Evolutionary conservation across 2,888 invertebrate species (phyloP).

Genomic region (Griposia aprilina): DNA sequence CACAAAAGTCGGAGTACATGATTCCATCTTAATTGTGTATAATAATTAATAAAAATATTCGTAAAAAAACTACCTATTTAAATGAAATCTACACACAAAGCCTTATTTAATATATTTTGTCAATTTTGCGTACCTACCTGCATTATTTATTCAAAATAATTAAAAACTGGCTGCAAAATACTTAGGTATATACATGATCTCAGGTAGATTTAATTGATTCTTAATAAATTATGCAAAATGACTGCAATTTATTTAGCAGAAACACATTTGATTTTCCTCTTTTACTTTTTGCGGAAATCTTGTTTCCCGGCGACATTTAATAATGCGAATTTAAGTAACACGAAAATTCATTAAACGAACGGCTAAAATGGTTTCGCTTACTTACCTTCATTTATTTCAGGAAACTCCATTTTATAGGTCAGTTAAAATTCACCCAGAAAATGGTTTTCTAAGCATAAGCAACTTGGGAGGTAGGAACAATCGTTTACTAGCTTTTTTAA

Average conservation of each 20-base stretch:
- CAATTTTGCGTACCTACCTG: neutral
- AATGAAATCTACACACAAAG: neutral
- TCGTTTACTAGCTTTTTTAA: conserved; percentile 41
- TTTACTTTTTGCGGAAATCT: neutral
- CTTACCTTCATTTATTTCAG: conserved; percentile 41
- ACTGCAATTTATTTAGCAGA: neutral
- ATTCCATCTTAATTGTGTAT: neutral
- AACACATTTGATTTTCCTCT: neutral
- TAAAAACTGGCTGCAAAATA: neutral
- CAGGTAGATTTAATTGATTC: neutral
- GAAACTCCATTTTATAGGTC: conserved; percentile 46
- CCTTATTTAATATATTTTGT: neutral
- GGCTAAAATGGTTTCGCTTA: conserved; percentile 18
- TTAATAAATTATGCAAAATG: neutral
- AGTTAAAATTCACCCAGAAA: conserved; percentile 49
- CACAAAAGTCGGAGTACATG: neutral
- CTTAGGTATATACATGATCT: too few species aligned
- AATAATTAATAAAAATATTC: neutral
- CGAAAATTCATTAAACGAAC: conserved; percentile 42
- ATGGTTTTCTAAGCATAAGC: conserved; percentile 56
- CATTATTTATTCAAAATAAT: neutral
- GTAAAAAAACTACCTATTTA: neutral
- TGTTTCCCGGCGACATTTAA: neutral
- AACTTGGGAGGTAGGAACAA: conserved; percentile 45
- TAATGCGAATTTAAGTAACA: conserved; percentile 29